Conservation (phyloP, 2,797 vertebrate species). For the Tiaroga cobitis region DNA sequence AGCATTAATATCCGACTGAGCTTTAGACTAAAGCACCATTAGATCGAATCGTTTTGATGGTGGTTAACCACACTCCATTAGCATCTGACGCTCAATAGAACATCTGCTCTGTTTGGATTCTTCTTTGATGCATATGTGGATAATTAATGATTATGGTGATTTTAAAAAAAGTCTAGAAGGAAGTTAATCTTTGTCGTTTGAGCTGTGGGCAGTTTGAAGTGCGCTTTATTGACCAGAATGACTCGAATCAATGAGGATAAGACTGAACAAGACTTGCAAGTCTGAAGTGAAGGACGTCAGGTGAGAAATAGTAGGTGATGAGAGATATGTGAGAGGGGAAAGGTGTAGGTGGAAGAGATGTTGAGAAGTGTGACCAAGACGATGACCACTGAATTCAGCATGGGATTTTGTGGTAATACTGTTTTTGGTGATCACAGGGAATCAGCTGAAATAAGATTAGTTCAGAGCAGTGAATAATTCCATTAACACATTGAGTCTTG, state of each 20-base stretch:
- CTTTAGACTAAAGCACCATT: slow-evolving; percentile 22
- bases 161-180: background rate
- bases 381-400: background rate
- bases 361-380: background rate
- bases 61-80: slow-evolving; percentile 17
- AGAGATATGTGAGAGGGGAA: slow-evolving; percentile 21
- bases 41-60: slow-evolving; percentile 3
- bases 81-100: slow-evolving; percentile 1
- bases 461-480: slow-evolving; percentile 49
- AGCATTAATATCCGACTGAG: slow-evolving; percentile 14
- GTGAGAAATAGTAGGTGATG: slow-evolving; percentile 26
- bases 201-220: background rate
- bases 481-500: slow-evolving; percentile 42
- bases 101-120: background rate
- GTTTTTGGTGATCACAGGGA: slow-evolving; percentile 31
- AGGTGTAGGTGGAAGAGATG: background rate
- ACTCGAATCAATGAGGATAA: slow-evolving; percentile 20
- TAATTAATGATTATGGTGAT: background rate
- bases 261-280: slow-evolving; percentile 6
- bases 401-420: background rate
- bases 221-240: background rate
- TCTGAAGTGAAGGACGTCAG: background rate
- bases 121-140: slow-evolving; percentile 8
- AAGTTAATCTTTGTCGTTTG: background rate
- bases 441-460: slow-evolving; percentile 52